phyloP scores from a whole-genome alignment of 2,113 vertebrate species.

The Bettongia penicillata region DNA sequence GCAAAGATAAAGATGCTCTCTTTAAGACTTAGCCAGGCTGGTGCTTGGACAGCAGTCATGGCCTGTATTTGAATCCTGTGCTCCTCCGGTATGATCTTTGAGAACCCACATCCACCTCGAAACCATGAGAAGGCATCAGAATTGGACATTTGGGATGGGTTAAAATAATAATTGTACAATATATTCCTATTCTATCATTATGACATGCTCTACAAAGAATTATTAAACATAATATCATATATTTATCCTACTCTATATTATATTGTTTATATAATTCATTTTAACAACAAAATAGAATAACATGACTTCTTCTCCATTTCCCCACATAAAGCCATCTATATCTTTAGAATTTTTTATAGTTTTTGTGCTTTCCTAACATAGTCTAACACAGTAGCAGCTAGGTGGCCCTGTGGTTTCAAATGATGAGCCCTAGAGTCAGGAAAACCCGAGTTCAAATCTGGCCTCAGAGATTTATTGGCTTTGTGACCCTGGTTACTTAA shows the following conservation, averaged over 20 bases:
- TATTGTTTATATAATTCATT: not conserved
- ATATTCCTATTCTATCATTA: not conserved
- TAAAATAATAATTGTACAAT: not conserved
- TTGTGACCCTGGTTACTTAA: too few species aligned
- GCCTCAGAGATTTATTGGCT: too few species aligned
- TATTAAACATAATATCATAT: not conserved
- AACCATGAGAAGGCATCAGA: not conserved
- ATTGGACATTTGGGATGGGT: not conserved
- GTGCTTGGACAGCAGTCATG: not conserved
- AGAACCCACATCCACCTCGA: not conserved
- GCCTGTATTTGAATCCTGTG: not conserved
- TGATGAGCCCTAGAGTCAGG: too few species aligned
- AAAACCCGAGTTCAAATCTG: too few species aligned
- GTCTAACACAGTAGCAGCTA: too few species aligned
- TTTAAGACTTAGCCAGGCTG: not conserved
- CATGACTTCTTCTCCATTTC: not conserved
- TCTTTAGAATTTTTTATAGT: too few species aligned
- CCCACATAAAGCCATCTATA: too few species aligned
- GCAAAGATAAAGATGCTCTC: not conserved
- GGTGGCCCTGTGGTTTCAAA: too few species aligned
- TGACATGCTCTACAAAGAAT: not conserved
- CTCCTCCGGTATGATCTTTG: not conserved
- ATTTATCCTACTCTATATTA: too few species aligned
- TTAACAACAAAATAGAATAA: not conserved
- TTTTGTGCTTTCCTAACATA: too few species aligned